Evolutionary conservation across 2,797 vertebrate genomes (phyloP).

Genomic region (Gymnodraco acuticeps): DNA sequence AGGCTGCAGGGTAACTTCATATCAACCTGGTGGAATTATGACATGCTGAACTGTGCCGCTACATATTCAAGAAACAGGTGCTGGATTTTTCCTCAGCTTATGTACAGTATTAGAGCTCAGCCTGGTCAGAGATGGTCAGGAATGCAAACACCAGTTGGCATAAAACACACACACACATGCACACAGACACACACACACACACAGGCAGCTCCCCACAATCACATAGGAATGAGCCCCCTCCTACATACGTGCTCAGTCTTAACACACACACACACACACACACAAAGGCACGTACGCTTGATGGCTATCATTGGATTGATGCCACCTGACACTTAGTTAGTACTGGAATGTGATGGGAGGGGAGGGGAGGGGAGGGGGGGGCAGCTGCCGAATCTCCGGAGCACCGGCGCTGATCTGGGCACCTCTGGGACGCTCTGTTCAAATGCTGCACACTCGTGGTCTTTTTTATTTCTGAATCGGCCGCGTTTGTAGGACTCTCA

Average conservation of each 20-base stretch:
- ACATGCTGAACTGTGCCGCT: conserved; percentile 42
- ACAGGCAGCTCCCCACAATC: conserved; percentile 54
- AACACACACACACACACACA: conserved; percentile 54
- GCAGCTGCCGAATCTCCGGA: conserved; percentile 71
- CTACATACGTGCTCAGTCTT: conserved; percentile 63
- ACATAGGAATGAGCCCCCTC: conserved; percentile 66
- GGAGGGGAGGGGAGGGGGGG: conserved; percentile 51
- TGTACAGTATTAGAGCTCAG: conserved; percentile 32
- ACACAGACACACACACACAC: conserved; percentile 15
- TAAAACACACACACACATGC: conserved; percentile 32
- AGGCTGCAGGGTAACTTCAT: conserved; percentile 24
- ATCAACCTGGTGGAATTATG: conserved; percentile 50
- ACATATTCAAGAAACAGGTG: conserved; percentile 37
- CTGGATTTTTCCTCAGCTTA: conserved; percentile 7
- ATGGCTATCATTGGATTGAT: conserved; percentile 83
- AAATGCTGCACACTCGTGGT: neutral
- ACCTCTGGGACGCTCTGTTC: conserved; percentile 44
- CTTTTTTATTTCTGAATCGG: neutral
- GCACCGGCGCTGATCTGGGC: conserved; percentile 57
- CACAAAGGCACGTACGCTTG: conserved; percentile 77
- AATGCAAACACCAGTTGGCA: conserved; percentile 76
- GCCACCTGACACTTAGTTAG: conserved; percentile 83
- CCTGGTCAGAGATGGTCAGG: conserved; percentile 44
- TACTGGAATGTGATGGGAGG: conserved; percentile 79
- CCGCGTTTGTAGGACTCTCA: conserved; percentile 20